Conservation (phyloP, 2,113 vertebrate species). For the Pseudopipra pipra region DNA sequence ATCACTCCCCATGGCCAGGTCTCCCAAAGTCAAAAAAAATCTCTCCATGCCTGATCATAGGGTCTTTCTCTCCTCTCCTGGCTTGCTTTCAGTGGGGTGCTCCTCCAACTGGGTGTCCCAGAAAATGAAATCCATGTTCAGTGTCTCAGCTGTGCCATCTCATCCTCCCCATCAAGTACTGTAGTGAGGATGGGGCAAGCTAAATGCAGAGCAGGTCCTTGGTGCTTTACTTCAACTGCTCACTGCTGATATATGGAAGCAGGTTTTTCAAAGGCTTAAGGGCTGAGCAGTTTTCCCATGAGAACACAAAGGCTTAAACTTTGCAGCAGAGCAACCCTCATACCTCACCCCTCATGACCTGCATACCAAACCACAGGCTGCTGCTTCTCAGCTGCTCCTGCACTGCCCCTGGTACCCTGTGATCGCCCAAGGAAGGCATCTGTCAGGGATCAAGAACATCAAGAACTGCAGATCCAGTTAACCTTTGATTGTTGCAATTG, state of each 20-base stretch:
- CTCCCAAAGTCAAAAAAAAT: background rate
- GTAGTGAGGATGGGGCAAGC: background rate
- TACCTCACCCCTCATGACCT: background rate
- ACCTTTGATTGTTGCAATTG: background rate
- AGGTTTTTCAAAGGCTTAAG: background rate
- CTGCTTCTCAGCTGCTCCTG: background rate
- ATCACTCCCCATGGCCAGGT: rapidly evolving
- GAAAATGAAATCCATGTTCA: background rate
- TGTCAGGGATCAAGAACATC: background rate
- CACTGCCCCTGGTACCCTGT: rapidly evolving
- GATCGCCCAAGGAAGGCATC: background rate
- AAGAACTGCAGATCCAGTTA: background rate
- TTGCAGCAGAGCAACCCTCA: background rate
- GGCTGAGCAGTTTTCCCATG: background rate
- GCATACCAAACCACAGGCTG: rapidly evolving
- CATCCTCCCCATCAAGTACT: background rate
- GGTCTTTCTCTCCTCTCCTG: background rate
- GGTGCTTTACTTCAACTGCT: background rate
- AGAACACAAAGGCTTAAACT: background rate
- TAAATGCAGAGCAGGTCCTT: background rate
- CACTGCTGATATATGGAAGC: background rate
- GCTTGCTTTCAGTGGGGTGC: background rate
- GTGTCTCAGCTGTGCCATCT: background rate
- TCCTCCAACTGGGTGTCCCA: background rate
- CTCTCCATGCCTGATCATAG: background rate